phyloP scores from a whole-genome alignment of 2,113 vertebrate species.

The Hemichromis elongatus region DNA sequence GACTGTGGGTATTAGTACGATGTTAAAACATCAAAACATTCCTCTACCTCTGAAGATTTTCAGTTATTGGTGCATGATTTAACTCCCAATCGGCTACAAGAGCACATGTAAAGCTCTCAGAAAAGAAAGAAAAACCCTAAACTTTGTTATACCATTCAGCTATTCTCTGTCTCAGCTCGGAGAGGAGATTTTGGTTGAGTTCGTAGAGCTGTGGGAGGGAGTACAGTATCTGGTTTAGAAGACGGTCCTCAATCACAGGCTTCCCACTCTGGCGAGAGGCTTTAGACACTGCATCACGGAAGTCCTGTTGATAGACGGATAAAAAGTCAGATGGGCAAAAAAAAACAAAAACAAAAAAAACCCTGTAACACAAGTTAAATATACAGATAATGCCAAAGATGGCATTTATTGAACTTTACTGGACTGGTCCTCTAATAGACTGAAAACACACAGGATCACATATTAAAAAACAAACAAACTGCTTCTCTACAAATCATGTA shows the following conservation, averaged over 20 bases:
- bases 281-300: constrained; percentile 85
- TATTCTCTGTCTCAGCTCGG: constrained; percentile 86
- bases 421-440: not conserved
- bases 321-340: not conserved
- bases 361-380: not conserved
- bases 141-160: constrained; percentile 76
- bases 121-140: not conserved
- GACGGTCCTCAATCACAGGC: constrained; percentile 89
- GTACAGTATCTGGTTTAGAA: constrained; percentile 94
- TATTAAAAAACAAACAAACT: not conserved
- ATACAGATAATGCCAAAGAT: too few relatives aligned
- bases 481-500: not conserved
- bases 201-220: constrained; percentile 95
- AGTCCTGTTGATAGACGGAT: constrained; percentile 77
- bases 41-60: not conserved
- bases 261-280: constrained; percentile 85
- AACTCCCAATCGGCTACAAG: not conserved
- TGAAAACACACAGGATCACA: not conserved
- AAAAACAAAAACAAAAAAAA: not conserved
- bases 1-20: not conserved
- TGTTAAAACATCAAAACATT: not conserved
- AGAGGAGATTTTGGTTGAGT: constrained; percentile 91
- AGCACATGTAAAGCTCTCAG: not conserved
- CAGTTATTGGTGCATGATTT: not conserved
- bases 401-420: not conserved